phyloP scores from a whole-genome alignment of 1,140 invertebrate genomes.

The Harpegnathos saltator region DNA sequence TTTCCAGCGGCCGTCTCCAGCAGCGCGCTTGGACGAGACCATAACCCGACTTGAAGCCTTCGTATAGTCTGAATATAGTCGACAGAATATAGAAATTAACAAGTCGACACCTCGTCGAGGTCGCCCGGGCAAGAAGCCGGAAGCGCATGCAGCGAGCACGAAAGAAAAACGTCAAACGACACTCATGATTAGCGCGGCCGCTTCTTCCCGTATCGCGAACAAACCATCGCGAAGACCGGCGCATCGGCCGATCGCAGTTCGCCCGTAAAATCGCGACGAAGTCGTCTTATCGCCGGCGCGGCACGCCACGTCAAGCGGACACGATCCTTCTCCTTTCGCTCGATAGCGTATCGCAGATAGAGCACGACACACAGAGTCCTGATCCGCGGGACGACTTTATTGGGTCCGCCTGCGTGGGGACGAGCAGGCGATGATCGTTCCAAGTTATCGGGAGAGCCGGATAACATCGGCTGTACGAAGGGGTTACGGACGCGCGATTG shows the following conservation, averaged over 20 bases:
- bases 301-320: neutral
- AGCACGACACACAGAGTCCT: neutral
- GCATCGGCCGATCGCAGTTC: neutral
- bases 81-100: too few relatives aligned
- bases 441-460: slow-evolving; percentile 33
- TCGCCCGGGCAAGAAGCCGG: too few relatives aligned
- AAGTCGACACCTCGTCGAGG: too few relatives aligned
- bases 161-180: too few relatives aligned
- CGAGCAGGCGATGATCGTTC: slow-evolving; percentile 15
- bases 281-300: neutral
- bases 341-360: slow-evolving; percentile 28
- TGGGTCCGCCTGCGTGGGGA: neutral
- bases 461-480: slow-evolving; percentile 29
- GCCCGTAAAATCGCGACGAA: neutral
- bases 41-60: too few relatives aligned
- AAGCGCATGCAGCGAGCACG: too few relatives aligned
- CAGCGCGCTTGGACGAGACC: too few relatives aligned
- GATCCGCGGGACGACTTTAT: slow-evolving; percentile 10
- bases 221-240: neutral
- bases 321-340: neutral
- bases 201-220: neutral
- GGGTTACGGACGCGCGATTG: slow-evolving; percentile 19
- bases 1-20: too few relatives aligned
- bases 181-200: too few relatives aligned
- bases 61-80: too few relatives aligned